Evolutionary conservation across 53 echinoderm and acorn worm genomes (phyloP), one percentile per base, ranked within the genome.

Genomic region (Apostichopus leukothele): DNA sequence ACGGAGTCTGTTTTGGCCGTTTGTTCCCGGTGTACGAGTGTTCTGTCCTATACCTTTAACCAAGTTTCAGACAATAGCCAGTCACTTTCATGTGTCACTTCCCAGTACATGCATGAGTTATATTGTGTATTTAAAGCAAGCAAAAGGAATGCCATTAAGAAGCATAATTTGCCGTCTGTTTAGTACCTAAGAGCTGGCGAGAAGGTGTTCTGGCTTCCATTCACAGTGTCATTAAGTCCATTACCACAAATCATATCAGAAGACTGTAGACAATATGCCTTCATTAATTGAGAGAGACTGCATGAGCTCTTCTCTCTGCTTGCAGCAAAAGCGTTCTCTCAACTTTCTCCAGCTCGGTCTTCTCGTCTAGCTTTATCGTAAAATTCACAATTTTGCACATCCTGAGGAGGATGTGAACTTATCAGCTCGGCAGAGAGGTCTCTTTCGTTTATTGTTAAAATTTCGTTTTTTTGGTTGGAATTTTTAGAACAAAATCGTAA

Each of bases 91-190:
- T 85, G 85, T 85, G 85, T 85, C 85, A 85, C 61, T 66, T 63
- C 10, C 85, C 66, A 66, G 66, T 60, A 85, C 85, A 85, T 85
- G 68, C 85, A 63, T 85, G 85, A 85, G 85, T 85, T 85, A 85
- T 85, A 85, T 85, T 85, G 85, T 85, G 85, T 85, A 85, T 85
- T 85, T 85, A 85, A 85, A 63, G 50, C 67, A 63, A 85, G 85
- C 85, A 85, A 67, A 66, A 67, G 85, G 67, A 66, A 85, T 67
- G 66, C 67, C 66, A 85, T 85, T 85, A 85, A 85, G 66, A 85
- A 67, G 66, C 61, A 66, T 66, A 63, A 66, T 67, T 66, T 63
- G 63, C 85, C 13, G 67, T 67, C 85, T 85, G 85, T 63, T 67
- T 67, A 66, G 63, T 85, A 39, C 66, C 85, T 66, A 60, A 63